Evolutionary conservation across 2,888 invertebrate species (phyloP).

Genomic region (Cosmia trapezina): DNA sequence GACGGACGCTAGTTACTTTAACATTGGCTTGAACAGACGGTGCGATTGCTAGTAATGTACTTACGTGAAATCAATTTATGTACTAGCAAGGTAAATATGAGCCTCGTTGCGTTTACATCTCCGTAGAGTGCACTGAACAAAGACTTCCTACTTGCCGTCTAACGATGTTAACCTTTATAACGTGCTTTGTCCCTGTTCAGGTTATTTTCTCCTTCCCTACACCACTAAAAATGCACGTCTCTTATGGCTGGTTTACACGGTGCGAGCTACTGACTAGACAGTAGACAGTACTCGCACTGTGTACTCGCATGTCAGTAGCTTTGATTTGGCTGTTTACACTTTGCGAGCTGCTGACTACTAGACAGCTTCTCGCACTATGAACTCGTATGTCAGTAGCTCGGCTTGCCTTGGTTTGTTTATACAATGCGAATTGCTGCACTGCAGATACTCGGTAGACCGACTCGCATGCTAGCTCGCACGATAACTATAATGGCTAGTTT

Average conservation of each 20-base stretch:
- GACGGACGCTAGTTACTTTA: not conserved
- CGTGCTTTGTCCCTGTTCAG: not conserved
- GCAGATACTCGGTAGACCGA: too few species aligned
- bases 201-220: not conserved
- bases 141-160: not conserved
- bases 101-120: slow-evolving; percentile 11
- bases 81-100: slow-evolving; percentile 19
- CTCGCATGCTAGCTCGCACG: too few species aligned
- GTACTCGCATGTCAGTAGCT: too few species aligned
- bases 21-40: slow-evolving; percentile 1
- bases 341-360: too few species aligned
- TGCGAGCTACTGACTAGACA: too few species aligned
- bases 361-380: too few species aligned
- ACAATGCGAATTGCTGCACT: too few species aligned
- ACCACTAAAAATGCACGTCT: not conserved
- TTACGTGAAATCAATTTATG: slow-evolving; percentile 11
- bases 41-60: slow-evolving; percentile 3
- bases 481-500: too few species aligned
- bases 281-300: too few species aligned
- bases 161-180: slow-evolving; percentile 5
- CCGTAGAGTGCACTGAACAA: slow-evolving; percentile 12
- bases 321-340: too few species aligned
- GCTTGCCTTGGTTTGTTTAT: too few species aligned
- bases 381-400: too few species aligned
- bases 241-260: not conserved